Percentiles rank a stretch among this genome's conserved stretches.
Evolutionary conservation across 1,140 invertebrate genomes (phyloP).

Genomic region (Panulirus ornatus): DNA sequence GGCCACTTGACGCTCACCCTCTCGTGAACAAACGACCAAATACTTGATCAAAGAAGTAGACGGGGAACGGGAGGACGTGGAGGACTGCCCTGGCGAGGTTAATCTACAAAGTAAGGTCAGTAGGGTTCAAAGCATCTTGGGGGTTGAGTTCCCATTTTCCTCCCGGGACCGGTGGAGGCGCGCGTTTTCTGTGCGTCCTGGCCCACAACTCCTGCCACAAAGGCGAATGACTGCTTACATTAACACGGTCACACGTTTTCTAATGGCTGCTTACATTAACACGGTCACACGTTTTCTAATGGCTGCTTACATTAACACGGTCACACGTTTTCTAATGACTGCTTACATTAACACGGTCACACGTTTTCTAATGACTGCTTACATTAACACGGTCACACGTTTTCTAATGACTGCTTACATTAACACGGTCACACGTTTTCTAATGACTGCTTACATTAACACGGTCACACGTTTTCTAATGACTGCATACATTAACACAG

Average conservation of each 20-base stretch:
- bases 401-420: neutral
- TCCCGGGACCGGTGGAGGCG: slow-evolving; percentile 20
- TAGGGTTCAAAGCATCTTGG: slow-evolving; percentile 63
- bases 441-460: too few relatives aligned
- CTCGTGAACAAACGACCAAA: neutral
- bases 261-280: too few relatives aligned
- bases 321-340: neutral
- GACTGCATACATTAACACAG: too few relatives aligned
- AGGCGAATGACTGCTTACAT: slow-evolving; percentile 60
- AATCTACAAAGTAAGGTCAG: slow-evolving; percentile 58
- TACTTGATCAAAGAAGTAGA: neutral
- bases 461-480: too few relatives aligned
- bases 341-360: neutral
- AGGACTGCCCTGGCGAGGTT: slow-evolving; percentile 16
- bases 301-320: neutral
- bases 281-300: neutral
- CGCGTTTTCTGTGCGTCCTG: slow-evolving; percentile 61
- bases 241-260: slow-evolving; percentile 26
- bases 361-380: neutral
- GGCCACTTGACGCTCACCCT: neutral
- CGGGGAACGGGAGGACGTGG: too few relatives aligned
- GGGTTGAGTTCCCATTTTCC: slow-evolving; percentile 57
- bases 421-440: too few relatives aligned
- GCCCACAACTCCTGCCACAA: slow-evolving; percentile 41
- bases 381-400: neutral